phyloP scores from a whole-genome alignment of 2,113 vertebrate genomes.

The Pungitius pungitius region DNA sequence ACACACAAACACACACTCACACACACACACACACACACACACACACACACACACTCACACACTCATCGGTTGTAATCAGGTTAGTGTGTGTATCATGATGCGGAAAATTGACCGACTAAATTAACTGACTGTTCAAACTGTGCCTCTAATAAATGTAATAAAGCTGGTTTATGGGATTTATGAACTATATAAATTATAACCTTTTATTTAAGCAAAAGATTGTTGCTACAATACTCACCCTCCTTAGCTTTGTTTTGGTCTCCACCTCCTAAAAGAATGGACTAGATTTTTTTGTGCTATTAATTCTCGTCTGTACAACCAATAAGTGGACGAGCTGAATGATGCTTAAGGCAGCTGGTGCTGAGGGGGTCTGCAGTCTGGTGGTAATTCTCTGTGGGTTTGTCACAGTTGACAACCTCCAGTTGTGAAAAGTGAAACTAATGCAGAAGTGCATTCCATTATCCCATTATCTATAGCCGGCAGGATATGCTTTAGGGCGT shows the following conservation, averaged over 20 bases:
- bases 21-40: slow-evolving; percentile 35
- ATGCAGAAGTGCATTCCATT: background rate
- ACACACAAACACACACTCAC: slow-evolving; percentile 39
- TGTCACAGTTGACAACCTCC: background rate
- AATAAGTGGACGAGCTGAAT: too few relatives aligned
- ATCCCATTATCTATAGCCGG: background rate
- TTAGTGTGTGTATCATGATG: slow-evolving; percentile 17
- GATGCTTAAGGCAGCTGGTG: background rate
- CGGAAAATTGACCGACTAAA: slow-evolving; percentile 3
- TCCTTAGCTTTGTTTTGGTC: background rate
- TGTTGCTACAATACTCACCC: background rate
- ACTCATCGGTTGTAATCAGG: slow-evolving; percentile 24
- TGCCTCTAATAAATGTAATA: slow-evolving; percentile 15
- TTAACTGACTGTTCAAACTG: slow-evolving; percentile 10
- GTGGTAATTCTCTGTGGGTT: background rate
- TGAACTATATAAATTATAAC: slow-evolving; percentile 18
- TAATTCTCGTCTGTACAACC: background rate
- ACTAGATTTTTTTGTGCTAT: background rate
- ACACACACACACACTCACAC: slow-evolving; percentile 40
- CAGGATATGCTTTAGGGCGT: background rate
- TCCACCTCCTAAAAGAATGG: background rate
- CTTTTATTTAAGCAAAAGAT: slow-evolving; percentile 20
- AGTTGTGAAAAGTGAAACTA: background rate
- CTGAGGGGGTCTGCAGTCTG: background rate
- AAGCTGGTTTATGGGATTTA: slow-evolving; percentile 21